Evolutionary conservation across 2,888 invertebrate genomes (phyloP), one percentile per base, ranked within the genome.

Genomic region (Clostera curtula): DNA sequence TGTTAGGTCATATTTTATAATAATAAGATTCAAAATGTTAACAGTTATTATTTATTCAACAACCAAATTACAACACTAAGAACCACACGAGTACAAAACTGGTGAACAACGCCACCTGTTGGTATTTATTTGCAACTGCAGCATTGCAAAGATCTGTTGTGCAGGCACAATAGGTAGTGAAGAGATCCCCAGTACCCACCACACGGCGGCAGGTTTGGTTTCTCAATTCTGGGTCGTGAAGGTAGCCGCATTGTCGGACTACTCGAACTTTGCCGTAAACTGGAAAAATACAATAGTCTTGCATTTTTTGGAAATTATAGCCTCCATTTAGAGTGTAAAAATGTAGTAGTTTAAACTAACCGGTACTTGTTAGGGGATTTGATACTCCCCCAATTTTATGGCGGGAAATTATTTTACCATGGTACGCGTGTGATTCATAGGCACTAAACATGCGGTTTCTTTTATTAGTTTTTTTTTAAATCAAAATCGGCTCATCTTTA

Each of bases 171-270:
- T 93, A 93, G 2, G 86, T 79, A 26, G 91, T 88, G 44, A 89
- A 87, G 1, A 95, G 88, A 11, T 80, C 76, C 39, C 92, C 91
- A 8, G 90, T 92, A 16, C 94, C 93, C 7, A 88, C 85, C 36
- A 92, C 87, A 46, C 86, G 85, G 40, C 89, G 68, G 61, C 94
- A 93, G 4, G 84, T 74, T 34, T 85, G 85, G 87, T 58, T 36
- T 24, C 43, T 39, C n/a, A 37, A 27, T 71, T 76, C 83, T 2
- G 79, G 84, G 40, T 92, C 91, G 11, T 85, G 84, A 24, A 94
- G 74, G 70, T 91, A 95, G 2, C 94, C 95, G 52, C 95, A 95
- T 32, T 89, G 87, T 18, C 95, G 89, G 3, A 93, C 90, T n/a
- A 93, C 86, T 18, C 94, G 89, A 6, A 84, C 70, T 63, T 90